phyloP scores from a whole-genome alignment of 2,888 invertebrate species.

The Ichneumoninae sp. region DNA sequence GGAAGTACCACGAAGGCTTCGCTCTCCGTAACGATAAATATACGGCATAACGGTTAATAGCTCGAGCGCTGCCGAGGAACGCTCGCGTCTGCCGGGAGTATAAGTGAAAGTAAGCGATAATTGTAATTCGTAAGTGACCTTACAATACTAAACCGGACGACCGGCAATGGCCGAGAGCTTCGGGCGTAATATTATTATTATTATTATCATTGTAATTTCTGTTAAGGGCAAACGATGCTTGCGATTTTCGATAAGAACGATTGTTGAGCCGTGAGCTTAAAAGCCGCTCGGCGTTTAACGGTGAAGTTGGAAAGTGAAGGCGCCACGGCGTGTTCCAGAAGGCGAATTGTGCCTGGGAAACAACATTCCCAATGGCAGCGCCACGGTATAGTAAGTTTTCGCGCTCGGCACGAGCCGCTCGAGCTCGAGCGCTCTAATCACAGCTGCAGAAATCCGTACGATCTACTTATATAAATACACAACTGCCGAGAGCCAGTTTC shows the following conservation, averaged over 20 bases:
- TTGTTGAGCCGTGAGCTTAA: constrained; percentile 18
- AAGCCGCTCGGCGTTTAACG: constrained; percentile 45
- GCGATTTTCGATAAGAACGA: background rate
- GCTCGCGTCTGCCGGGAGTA: constrained; percentile 58
- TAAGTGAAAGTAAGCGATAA: constrained; percentile 62
- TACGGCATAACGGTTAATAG: constrained; percentile 57
- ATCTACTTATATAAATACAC: constrained; percentile 40
- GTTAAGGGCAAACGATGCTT: constrained; percentile 24
- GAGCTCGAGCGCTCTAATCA: background rate
- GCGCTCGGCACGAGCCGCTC: constrained; percentile 9
- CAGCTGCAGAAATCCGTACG: constrained; percentile 6
- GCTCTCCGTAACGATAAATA: constrained; percentile 59
- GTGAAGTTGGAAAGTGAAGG: constrained; percentile 81
- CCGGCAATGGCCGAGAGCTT: constrained; percentile 51
- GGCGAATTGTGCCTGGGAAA: constrained; percentile 57
- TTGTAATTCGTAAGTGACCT: constrained; percentile 57
- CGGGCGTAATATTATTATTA: constrained; percentile 4
- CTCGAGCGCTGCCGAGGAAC: constrained; percentile 34
- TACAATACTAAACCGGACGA: constrained; percentile 56
- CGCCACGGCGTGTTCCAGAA: constrained; percentile 64
- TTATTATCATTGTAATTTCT: constrained; percentile 26
- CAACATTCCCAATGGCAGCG: constrained; percentile 62
- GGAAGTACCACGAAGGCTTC: constrained; percentile 13
- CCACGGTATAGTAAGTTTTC: constrained; percentile 37
- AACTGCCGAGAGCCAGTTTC: background rate